These are phyloP conservation scores for Hermaeophaga mercurialis DNA, from an alignment of 2,888 invertebrate genomes.

Conservation along the genomic window DNA sequence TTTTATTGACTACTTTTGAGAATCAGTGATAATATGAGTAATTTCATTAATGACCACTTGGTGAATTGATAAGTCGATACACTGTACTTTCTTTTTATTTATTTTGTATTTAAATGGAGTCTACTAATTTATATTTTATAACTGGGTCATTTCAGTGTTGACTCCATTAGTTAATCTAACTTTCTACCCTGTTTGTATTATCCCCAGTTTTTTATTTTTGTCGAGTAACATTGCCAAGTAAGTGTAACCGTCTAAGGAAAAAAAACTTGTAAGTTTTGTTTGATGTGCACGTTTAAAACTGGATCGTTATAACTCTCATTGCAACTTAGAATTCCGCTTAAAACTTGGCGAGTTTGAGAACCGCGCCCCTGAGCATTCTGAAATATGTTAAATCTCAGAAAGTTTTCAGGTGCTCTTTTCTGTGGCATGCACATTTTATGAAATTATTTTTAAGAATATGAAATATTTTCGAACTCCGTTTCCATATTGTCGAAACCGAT, in stretches of 20 bases:
- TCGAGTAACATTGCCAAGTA: not conserved
- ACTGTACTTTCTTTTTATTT: too few relatives aligned
- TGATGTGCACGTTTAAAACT: conserved; percentile 13
- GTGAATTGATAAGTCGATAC: too few relatives aligned
- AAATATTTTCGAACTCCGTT: conserved; percentile 7
- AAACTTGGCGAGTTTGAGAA: conserved; percentile 18
- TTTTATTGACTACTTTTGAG: too few relatives aligned
- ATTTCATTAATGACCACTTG: too few relatives aligned
- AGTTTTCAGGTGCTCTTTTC: conserved; percentile 18
- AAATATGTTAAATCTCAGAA: conserved; percentile 14
- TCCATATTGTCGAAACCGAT: not conserved
- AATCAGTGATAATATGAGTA: too few relatives aligned
- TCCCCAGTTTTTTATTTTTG: too few relatives aligned
- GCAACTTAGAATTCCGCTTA: conserved; percentile 17
- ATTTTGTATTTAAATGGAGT: too few relatives aligned
- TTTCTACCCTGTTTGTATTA: too few relatives aligned
- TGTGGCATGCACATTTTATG: conserved; percentile 3
- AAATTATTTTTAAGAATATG: conserved; percentile 12
- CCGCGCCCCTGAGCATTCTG: conserved; percentile 7
- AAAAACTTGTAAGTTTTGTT: conserved; percentile 9
- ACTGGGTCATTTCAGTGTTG: too few relatives aligned
- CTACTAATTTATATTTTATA: too few relatives aligned
- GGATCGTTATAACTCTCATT: conserved; percentile 16
- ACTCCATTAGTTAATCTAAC: too few relatives aligned
- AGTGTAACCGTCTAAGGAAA: not conserved